Conservation (phyloP, 1,140 invertebrate genomes). For the Atta cephalotes region DNA sequence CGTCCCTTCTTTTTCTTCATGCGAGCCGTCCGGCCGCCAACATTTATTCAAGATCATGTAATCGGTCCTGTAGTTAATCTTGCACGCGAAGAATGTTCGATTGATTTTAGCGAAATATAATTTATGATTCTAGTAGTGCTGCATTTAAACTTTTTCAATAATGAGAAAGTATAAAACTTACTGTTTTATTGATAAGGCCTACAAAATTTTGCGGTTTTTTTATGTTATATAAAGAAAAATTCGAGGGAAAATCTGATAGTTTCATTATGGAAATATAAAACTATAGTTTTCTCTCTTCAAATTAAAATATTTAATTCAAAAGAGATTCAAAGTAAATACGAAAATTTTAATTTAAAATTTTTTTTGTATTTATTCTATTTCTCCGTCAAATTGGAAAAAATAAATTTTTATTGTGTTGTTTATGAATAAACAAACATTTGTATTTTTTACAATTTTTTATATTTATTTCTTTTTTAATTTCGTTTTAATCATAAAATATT, state of each 20-base stretch:
- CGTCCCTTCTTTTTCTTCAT: not conserved
- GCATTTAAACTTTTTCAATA: conserved; percentile 20
- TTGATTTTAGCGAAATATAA: not conserved
- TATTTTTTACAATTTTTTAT: not conserved
- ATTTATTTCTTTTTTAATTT: not conserved
- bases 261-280: not conserved
- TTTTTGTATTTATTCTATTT: not conserved
- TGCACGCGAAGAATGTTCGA: not conserved
- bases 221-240: not conserved
- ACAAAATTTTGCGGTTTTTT: not conserved
- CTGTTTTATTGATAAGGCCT: not conserved
- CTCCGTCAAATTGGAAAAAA: not conserved
- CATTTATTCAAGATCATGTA: conserved; percentile 35
- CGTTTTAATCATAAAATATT: not conserved
- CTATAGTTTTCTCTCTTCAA: not conserved
- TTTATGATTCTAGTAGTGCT: not conserved
- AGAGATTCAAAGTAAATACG: not conserved
- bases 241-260: not conserved
- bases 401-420: not conserved
- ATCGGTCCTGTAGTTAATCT: conserved; percentile 19
- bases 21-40: not conserved
- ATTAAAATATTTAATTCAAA: not conserved
- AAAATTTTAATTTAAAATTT: not conserved
- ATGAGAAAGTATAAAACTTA: not conserved
- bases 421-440: not conserved